Evolutionary conservation across 1,140 invertebrate species (phyloP).

Genomic region (Diabrotica undecimpunctata): DNA sequence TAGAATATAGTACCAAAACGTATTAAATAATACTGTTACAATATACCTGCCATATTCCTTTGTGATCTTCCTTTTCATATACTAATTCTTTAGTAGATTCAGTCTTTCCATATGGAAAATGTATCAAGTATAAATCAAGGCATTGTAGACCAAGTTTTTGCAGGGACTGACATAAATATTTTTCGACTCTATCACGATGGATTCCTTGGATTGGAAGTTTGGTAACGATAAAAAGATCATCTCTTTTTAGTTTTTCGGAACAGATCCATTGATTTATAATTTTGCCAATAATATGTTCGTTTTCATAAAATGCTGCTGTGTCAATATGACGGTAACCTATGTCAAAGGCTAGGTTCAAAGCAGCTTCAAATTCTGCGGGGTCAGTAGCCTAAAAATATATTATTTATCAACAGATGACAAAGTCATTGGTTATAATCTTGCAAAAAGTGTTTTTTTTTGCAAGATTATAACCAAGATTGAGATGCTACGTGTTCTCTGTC

Average conservation of each 20-base stretch:
- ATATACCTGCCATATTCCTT: slow-evolving; percentile 66
- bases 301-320: slow-evolving; percentile 65
- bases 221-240: slow-evolving; percentile 78
- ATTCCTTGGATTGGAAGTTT: slow-evolving; percentile 40
- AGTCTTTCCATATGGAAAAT: slow-evolving; percentile 68
- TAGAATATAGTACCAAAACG: too few relatives aligned
- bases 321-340: slow-evolving; percentile 52
- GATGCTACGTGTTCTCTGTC: too few relatives aligned
- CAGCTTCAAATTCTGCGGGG: slow-evolving; percentile 62
- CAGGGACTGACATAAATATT: slow-evolving; percentile 62
- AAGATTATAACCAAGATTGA: too few relatives aligned
- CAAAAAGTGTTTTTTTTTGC: too few relatives aligned
- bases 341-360: slow-evolving; percentile 60
- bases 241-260: slow-evolving; percentile 62
- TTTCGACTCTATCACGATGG: slow-evolving; percentile 49
- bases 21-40: too few relatives aligned
- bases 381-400: slow-evolving; percentile 30
- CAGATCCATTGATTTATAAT: slow-evolving; percentile 70
- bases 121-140: slow-evolving; percentile 79
- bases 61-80: slow-evolving; percentile 52
- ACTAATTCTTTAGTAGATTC: slow-evolving; percentile 46
- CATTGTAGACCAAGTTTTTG: slow-evolving; percentile 69
- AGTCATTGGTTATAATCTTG: too few relatives aligned
- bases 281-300: slow-evolving; percentile 73
- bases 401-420: too few relatives aligned